These are phyloP conservation scores for Chrysochloris asiatica DNA, from an alignment of 2,113 vertebrate genomes.

Conservation along the genomic window DNA sequence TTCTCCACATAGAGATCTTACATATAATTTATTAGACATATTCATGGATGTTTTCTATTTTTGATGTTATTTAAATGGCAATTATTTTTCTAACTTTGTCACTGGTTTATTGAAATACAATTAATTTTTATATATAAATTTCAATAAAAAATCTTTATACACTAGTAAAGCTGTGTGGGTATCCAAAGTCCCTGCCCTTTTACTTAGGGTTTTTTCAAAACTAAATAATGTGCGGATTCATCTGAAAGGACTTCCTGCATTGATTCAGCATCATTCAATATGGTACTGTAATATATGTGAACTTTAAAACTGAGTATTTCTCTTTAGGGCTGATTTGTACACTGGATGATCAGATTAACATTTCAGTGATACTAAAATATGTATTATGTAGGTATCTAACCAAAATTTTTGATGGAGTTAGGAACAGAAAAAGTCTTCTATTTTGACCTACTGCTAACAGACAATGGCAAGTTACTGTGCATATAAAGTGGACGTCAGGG, in stretches of 20 bases:
- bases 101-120: too few species aligned
- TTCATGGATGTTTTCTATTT: too few species aligned
- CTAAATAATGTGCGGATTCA: not conserved
- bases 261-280: not conserved
- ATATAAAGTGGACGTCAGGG: not conserved
- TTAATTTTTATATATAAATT: too few species aligned
- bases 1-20: too few species aligned
- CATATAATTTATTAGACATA: too few species aligned
- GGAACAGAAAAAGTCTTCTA: not conserved
- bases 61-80: too few species aligned
- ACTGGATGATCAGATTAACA: slow-evolving; percentile 18
- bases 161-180: too few species aligned
- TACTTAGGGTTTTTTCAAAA: not conserved
- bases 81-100: too few species aligned
- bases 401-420: not conserved
- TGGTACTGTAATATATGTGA: not conserved
- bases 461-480: not conserved
- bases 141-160: too few species aligned
- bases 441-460: not conserved
- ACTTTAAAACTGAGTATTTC: not conserved
- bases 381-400: slow-evolving; percentile 1
- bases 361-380: not conserved
- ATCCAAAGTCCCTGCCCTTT: not conserved
- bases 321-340: not conserved
- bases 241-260: not conserved